Evolutionary conservation across 2,888 invertebrate species (phyloP).

Genomic region (Drosophila austrosaltans): DNA sequence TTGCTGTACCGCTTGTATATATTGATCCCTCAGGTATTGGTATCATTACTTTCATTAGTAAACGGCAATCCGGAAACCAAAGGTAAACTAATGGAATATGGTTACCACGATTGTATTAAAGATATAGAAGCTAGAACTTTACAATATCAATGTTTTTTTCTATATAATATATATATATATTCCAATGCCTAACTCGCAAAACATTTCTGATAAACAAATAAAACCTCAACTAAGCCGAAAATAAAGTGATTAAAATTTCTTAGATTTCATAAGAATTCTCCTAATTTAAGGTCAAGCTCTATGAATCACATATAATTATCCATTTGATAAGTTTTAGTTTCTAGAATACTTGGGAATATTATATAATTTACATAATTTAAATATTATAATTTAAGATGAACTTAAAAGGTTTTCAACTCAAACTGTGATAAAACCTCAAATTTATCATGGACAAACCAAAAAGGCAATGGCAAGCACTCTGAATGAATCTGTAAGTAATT

Average conservation of each 20-base stretch:
- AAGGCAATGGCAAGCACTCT: slow-evolving; percentile 88
- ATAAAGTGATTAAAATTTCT: too few species aligned
- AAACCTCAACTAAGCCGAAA: too few species aligned
- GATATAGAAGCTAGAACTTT: background rate
- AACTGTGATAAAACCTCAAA: slow-evolving; percentile 87
- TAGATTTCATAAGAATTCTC: too few species aligned
- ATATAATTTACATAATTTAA: too few species aligned
- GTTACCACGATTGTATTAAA: background rate
- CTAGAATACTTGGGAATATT: too few species aligned
- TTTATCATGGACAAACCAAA: slow-evolving; percentile 90
- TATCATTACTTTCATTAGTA: background rate
- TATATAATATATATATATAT: too few species aligned
- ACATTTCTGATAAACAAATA: too few species aligned
- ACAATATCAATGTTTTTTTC: too few species aligned
- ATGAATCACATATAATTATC: too few species aligned
- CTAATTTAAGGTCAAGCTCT: too few species aligned
- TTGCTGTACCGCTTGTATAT: background rate
- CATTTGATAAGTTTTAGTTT: too few species aligned
- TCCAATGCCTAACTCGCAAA: too few species aligned
- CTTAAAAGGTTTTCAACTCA: slow-evolving; percentile 82
- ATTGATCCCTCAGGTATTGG: background rate
- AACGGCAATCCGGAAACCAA: background rate
- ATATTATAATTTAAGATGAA: slow-evolving; percentile 56
- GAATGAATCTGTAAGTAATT: slow-evolving; percentile 87
- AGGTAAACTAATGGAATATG: background rate